Evolutionary conservation across 2,888 invertebrate genomes (phyloP).

Genomic region (Spilarctia lutea): DNA sequence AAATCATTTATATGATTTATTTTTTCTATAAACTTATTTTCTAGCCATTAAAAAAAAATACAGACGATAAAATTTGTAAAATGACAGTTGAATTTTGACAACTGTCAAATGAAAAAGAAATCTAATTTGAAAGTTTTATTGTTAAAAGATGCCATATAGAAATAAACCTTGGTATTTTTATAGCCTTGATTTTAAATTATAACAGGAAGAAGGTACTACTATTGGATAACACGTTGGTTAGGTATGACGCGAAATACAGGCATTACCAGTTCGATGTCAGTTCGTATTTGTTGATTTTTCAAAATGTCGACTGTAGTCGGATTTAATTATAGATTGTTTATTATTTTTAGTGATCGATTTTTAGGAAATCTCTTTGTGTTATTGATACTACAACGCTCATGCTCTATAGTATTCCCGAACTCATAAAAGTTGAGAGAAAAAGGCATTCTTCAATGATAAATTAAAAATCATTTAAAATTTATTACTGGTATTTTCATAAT

Average conservation of each 20-base stretch:
- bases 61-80: neutral
- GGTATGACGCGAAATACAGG: slow-evolving; percentile 6
- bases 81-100: neutral
- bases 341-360: neutral
- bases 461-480: neutral
- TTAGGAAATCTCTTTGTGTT: neutral
- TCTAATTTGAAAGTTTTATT: neutral
- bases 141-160: neutral
- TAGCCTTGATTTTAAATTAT: neutral
- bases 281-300: neutral
- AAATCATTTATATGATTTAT: neutral
- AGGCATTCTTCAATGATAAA: neutral
- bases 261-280: neutral
- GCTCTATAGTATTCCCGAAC: neutral
- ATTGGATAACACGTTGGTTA: slow-evolving; percentile 10
- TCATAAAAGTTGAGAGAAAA: neutral
- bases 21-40: neutral
- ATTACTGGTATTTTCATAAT: no score
- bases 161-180: neutral
- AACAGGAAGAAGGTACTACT: neutral
- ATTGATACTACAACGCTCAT: no score
- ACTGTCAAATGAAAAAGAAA: neutral
- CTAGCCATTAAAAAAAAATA: no score
- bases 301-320: neutral
- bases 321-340: neutral